phyloP scores from a whole-genome alignment of 2,113 vertebrate genomes.

The Podiceps cristatus region DNA sequence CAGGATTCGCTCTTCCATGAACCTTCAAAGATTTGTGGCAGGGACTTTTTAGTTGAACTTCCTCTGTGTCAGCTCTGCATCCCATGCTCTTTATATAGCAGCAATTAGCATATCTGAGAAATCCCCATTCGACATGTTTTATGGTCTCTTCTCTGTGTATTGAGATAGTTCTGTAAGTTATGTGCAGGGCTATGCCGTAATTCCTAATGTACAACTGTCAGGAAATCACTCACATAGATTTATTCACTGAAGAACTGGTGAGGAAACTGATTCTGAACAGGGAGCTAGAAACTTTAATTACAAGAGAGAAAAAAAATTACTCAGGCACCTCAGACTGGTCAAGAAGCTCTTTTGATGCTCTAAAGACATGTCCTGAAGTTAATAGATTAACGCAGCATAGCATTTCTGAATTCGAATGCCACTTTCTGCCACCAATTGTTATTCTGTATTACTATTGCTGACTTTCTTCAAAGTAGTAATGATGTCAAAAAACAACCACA shows the following conservation, averaged over 20 bases:
- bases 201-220: slow-evolving; percentile 65
- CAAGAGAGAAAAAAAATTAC: slow-evolving; percentile 30
- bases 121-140: slow-evolving; percentile 46
- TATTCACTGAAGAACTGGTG: slow-evolving; percentile 60
- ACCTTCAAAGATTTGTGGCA: slow-evolving; percentile 49
- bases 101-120: slow-evolving; percentile 70
- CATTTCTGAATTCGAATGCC: slow-evolving; percentile 33
- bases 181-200: slow-evolving; percentile 50
- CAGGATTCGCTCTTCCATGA: background rate
- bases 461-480: background rate
- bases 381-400: background rate
- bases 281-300: slow-evolving; percentile 55
- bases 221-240: slow-evolving; percentile 61
- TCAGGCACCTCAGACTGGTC: slow-evolving; percentile 29
- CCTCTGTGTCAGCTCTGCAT: slow-evolving; percentile 41
- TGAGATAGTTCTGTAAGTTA: slow-evolving; percentile 62
- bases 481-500: background rate
- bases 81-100: slow-evolving; percentile 28
- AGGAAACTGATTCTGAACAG: slow-evolving; percentile 61
- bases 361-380: slow-evolving; percentile 15
- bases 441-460: background rate
- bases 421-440: background rate
- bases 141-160: slow-evolving; percentile 38
- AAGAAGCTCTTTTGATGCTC: slow-evolving; percentile 40
- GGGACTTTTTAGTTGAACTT: slow-evolving; percentile 23